Conservation (phyloP, 2,888 invertebrate species). For the Calameuta filiformis region DNA sequence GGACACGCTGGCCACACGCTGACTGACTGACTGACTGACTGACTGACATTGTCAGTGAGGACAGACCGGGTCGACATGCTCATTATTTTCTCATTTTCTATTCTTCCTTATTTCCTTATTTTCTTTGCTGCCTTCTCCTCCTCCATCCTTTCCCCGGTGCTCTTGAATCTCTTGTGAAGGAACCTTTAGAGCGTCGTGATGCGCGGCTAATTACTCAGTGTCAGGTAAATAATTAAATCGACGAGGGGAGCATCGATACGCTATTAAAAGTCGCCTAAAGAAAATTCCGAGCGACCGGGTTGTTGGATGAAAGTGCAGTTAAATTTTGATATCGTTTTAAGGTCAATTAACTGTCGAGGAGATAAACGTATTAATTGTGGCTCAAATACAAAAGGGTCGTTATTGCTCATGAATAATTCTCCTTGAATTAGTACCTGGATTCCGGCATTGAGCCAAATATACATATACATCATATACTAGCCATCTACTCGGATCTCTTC, state of each 20-base stretch:
- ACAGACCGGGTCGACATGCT: not conserved
- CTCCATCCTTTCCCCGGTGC: not conserved
- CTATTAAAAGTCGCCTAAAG: not conserved
- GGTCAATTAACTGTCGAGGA: not conserved
- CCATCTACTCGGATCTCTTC: not conserved
- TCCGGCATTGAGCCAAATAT: not conserved
- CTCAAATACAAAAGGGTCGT: not conserved
- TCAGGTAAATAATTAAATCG: not conserved
- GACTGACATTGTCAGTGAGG: not conserved
- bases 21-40: not conserved
- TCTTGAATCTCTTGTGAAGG: no score
- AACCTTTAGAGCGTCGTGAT: not conserved
- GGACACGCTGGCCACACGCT: not conserved
- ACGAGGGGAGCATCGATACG: not conserved
- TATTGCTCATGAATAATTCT: not conserved
- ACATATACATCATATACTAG: not conserved
- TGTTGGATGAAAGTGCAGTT: not conserved
- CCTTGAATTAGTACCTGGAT: not conserved
- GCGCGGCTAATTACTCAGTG: not conserved
- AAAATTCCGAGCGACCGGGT: not conserved
- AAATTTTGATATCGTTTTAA: not conserved
- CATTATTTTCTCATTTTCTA: not conserved
- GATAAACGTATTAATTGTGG: not conserved
- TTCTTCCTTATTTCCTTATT: not conserved
- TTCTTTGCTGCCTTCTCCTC: not conserved